Percentiles rank a stretch among this genome's conserved stretches.
phyloP scores from a whole-genome alignment of 2,113 vertebrate genomes.

The Nanger granti region DNA sequence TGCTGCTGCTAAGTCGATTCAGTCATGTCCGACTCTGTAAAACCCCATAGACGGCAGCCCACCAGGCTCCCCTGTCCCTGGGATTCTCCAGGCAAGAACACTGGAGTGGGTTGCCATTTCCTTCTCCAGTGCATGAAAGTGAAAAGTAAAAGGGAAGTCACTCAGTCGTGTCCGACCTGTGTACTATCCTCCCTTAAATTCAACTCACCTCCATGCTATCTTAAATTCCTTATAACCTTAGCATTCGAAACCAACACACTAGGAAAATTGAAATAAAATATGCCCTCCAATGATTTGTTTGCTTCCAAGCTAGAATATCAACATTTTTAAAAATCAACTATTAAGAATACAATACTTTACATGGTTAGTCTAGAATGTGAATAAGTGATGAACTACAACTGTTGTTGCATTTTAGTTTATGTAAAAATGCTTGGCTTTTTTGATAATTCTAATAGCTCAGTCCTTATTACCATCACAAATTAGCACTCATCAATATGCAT shows the following conservation, averaged over 20 bases:
- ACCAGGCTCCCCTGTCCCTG: too few relatives aligned
- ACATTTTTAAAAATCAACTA: background rate
- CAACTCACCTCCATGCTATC: background rate
- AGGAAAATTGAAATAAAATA: background rate
- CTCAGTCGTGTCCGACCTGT: background rate
- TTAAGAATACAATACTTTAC: background rate
- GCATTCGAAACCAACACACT: background rate
- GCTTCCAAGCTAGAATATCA: background rate
- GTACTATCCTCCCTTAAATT: background rate
- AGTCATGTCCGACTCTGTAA: fast-evolving
- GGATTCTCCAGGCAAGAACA: too few relatives aligned
- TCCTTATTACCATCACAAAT: background rate
- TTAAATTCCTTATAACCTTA: background rate
- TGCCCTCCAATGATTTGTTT: background rate
- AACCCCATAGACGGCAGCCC: too few relatives aligned
- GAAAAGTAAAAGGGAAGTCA: too few relatives aligned
- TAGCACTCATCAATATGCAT: background rate
- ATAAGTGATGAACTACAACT: background rate
- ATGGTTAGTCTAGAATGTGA: background rate
- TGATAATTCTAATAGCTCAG: background rate
- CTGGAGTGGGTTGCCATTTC: too few relatives aligned
- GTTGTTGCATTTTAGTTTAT: background rate
- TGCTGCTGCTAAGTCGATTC: too few relatives aligned
- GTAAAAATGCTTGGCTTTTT: background rate
- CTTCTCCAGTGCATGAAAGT: too few relatives aligned